phyloP scores from a whole-genome alignment of 2,797 vertebrate genomes.

The Tangara arthus region DNA sequence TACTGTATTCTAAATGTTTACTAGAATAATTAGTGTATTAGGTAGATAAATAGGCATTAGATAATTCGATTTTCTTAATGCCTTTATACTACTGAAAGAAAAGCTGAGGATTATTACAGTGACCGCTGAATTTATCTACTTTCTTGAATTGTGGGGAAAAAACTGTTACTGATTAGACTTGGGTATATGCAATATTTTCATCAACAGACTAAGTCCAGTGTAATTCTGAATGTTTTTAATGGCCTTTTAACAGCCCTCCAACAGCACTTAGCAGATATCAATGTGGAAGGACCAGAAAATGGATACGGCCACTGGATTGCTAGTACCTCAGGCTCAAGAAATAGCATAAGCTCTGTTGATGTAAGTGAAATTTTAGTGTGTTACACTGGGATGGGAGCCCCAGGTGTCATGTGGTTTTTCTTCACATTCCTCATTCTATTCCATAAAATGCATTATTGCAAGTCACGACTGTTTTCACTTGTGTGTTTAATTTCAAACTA shows the following conservation, averaged over 20 bases:
- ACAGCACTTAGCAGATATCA: constrained; percentile 97
- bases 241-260: constrained; percentile 83
- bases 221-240: background rate
- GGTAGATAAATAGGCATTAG: background rate
- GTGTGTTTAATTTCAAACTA: background rate
- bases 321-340: constrained; percentile 93
- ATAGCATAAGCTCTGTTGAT: constrained; percentile 84
- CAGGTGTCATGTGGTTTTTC: background rate
- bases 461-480: background rate
- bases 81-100: background rate
- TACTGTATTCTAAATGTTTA: background rate
- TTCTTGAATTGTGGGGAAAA: background rate
- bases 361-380: constrained; percentile 76
- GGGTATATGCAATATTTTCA: background rate
- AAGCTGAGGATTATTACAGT: background rate
- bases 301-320: constrained; percentile 98
- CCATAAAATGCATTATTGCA: background rate
- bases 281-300: constrained; percentile 93
- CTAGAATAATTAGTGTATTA: background rate
- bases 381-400: background rate
- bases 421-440: background rate
- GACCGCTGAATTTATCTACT: background rate
- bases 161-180: background rate
- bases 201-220: background rate
- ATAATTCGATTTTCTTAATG: background rate